Conservation (phyloP, 2,797 vertebrate genomes). For the Threskiornis aethiopicus region DNA sequence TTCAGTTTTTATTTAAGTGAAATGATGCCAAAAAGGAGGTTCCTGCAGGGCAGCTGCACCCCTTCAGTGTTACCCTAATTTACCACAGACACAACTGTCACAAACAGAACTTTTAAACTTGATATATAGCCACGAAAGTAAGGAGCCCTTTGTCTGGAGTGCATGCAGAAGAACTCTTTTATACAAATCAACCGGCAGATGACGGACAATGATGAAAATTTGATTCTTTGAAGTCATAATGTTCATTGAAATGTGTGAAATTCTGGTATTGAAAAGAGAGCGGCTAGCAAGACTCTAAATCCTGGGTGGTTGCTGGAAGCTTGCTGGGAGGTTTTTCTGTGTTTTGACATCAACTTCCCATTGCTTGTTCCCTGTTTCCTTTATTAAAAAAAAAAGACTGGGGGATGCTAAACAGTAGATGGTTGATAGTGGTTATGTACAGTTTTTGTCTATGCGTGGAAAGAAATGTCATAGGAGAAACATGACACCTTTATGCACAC, state of each 20-base stretch:
- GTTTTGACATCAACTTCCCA: conserved; percentile 94
- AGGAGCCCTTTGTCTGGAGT: conserved; percentile 86
- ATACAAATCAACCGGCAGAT: conserved; percentile 92
- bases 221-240: conserved; percentile 99
- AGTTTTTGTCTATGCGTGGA: conserved; percentile 47
- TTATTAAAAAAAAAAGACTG: conserved; percentile 21
- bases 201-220: conserved; percentile 97
- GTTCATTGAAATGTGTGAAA: conserved; percentile 99
- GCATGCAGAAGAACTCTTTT: conserved; percentile 88
- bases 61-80: conserved; percentile 83
- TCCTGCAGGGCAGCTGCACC: conserved; percentile 79
- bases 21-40: conserved; percentile 79
- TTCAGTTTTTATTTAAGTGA: conserved; percentile 80
- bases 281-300: conserved; percentile 84
- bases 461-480: conserved; percentile 33
- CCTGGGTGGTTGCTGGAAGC: conserved; percentile 92
- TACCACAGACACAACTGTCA: conserved; percentile 83
- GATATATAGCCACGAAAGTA: conserved; percentile 77
- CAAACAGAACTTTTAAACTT: conserved; percentile 81
- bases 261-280: conserved; percentile 92
- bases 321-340: conserved; percentile 93
- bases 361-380: conserved; percentile 89
- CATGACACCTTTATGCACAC: conserved; percentile 8
- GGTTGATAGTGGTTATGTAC: conserved; percentile 62
- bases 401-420: conserved; percentile 55